A percentile compares a stretch with the other conserved stretches of the same genome.
These are phyloP conservation scores for Ptilodon capucinus DNA, from an alignment of 2,888 invertebrate genomes.

Conservation along the genomic window DNA sequence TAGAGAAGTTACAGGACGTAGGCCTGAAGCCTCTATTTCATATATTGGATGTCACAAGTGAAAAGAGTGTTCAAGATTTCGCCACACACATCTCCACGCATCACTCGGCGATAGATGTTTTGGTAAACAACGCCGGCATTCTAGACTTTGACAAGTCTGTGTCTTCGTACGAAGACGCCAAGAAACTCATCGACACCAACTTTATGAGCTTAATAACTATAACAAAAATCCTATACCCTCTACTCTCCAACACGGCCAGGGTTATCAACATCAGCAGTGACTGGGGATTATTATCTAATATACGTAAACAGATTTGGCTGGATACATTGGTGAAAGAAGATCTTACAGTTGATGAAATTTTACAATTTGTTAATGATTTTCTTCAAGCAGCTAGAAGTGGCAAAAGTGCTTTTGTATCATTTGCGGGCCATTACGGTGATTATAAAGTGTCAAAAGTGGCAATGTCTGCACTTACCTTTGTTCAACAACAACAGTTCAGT, in stretches of 20 bases:
- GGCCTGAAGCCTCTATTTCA: constrained; percentile 85
- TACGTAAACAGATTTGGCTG: constrained; percentile 72
- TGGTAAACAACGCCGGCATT: constrained; percentile 91
- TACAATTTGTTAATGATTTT: constrained; percentile 81
- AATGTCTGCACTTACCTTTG: constrained; percentile 73
- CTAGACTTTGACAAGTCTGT: constrained; percentile 85
- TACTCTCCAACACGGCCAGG: constrained; percentile 86
- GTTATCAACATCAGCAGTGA: constrained; percentile 89
- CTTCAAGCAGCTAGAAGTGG: constrained; percentile 79
- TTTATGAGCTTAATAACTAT: constrained; percentile 86
- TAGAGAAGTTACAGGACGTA: constrained; percentile 82
- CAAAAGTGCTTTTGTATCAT: constrained; percentile 63
- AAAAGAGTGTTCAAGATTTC: constrained; percentile 83
- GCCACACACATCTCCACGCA: constrained; percentile 81
- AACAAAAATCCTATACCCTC: constrained; percentile 86
- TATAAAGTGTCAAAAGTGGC: constrained; percentile 79
- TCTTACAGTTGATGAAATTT: constrained; percentile 77
- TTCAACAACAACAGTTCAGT: constrained; percentile 69
- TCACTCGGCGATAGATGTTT: constrained; percentile 87
- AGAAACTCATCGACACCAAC: constrained; percentile 87
- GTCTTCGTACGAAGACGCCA: constrained; percentile 86
- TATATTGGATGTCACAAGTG: constrained; percentile 86
- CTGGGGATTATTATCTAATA: constrained; percentile 78
- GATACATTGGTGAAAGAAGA: constrained; percentile 70
- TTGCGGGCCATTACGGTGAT: constrained; percentile 74